phyloP scores from a whole-genome alignment of 2,888 invertebrate species.

The Doris montereyensis region DNA sequence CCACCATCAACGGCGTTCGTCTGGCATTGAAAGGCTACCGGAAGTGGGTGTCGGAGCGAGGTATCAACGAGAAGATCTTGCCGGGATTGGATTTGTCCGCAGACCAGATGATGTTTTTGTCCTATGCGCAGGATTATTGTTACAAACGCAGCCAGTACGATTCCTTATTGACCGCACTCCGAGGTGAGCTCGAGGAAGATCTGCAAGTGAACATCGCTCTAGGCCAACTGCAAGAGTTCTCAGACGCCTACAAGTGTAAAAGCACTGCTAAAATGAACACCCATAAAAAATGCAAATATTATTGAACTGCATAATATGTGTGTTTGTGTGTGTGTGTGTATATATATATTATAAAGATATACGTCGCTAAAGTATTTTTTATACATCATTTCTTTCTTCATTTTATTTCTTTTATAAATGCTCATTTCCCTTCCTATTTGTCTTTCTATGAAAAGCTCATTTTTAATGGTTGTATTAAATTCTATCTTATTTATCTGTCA shows the following conservation, averaged over 20 bases:
- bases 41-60: constrained; percentile 53
- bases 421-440: no score
- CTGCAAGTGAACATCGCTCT: constrained; percentile 45
- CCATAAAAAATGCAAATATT: constrained; percentile 30
- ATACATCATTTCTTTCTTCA: no score
- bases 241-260: constrained; percentile 46
- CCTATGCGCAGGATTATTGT: constrained; percentile 74
- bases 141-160: not conserved
- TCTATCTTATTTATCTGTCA: no score
- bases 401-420: no score
- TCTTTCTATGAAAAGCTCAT: no score
- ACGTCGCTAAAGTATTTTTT: no score
- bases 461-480: no score
- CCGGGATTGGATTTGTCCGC: constrained; percentile 62
- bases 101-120: constrained; percentile 76
- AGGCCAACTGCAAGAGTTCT: constrained; percentile 47
- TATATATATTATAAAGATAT: no score
- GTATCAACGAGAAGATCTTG: constrained; percentile 44
- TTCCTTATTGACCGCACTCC: not conserved
- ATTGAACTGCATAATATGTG: no score
- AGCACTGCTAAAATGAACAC: constrained; percentile 41
- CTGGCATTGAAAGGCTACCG: constrained; percentile 55
- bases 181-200: constrained; percentile 4
- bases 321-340: no score
- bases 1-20: constrained; percentile 40